Base-by-base conservation (phyloP, 2,797 vertebrate species). In the Rhodeus uyekii region DNA sequence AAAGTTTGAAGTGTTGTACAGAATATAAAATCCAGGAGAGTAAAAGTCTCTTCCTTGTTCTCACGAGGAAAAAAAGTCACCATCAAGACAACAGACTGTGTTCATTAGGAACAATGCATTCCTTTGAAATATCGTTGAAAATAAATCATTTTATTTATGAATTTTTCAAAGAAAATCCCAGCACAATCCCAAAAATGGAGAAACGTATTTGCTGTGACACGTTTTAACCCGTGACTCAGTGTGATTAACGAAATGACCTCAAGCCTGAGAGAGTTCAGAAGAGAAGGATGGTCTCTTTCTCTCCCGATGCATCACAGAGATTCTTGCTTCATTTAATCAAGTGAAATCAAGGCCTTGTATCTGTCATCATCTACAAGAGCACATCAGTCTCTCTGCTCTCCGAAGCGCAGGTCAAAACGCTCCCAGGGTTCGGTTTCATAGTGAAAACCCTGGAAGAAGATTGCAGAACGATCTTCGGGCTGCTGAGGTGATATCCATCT, bases 311-410 rank as follows among this genome's bases (percentile, higher is more conserved):
- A 82, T 85, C 75, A 76, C 60, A 60, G 75, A 76, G 78, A 63
- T 84, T 81, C 82, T 83, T 78, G 77, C 83, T 86, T 74, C 74
- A 86, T 85, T 88, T 86, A 83, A 84, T 85, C 87, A 84, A 76
- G 42, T 32, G 81, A 88, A 82, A 85, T 55, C 36, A 84, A 83
- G 79, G 82, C 48, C 65, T 55, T 71, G 81, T 72, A 68, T 85
- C 76, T 61, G 69, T 84, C 82, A 79, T 84, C 39, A 39, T 82
- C 78, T 85, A 80, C 72, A 79, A 83, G 69, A 79, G 69, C 64
- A 79, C 83, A 80, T 88, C 84, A 75, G 83, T 85, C 73, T 81
- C 75, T 72, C 65, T 80, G 85, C 85, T 81, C 61, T 82, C 80
- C 76, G 80, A 69, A 82, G 72, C 72, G 18, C 81, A 78, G 83